A percentile compares a stretch with the other conserved stretches of the same genome.
These are phyloP conservation scores for Antheraea yamamai DNA, from an alignment of 2,888 invertebrate genomes.

Conservation along the genomic window DNA sequence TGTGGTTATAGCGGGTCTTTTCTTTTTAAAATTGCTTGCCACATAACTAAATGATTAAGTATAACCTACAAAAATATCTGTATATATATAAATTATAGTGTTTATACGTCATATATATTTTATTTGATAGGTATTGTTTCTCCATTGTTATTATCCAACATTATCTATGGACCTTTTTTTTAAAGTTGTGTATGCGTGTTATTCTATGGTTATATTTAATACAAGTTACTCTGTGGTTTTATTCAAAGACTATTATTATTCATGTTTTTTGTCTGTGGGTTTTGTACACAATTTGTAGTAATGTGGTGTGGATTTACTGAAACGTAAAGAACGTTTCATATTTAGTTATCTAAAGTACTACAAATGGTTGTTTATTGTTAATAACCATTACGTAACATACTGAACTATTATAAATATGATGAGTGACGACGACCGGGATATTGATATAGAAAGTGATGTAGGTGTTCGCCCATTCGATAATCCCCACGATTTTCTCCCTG, in stretches of 20 bases:
- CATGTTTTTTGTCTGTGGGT: background rate
- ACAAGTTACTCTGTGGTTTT: background rate
- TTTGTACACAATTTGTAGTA: background rate
- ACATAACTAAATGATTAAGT: too few species aligned
- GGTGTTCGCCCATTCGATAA: slow-evolving; percentile 73
- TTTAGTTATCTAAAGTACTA: slow-evolving; percentile 28
- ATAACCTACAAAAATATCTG: too few species aligned
- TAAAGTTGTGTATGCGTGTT: too few species aligned
- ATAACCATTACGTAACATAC: slow-evolving; percentile 24
- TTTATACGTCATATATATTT: too few species aligned
- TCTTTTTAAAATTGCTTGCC: too few species aligned
- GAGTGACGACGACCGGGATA: slow-evolving; percentile 97
- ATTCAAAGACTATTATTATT: too few species aligned
- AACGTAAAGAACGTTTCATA: slow-evolving; percentile 16
- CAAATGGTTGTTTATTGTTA: slow-evolving; percentile 53
- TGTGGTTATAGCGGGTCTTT: too few species aligned
- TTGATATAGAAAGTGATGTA: slow-evolving; percentile 97
- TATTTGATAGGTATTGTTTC: too few species aligned
- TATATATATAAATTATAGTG: too few species aligned
- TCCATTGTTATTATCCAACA: too few species aligned
- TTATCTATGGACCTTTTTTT: too few species aligned
- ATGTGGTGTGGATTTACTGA: slow-evolving; percentile 26
- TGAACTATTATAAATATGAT: slow-evolving; percentile 74
- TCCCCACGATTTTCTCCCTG: slow-evolving; percentile 34
- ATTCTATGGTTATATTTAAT: too few species aligned